Conservation (phyloP, 2,113 vertebrate species). For the Saimiri boliviensis region DNA sequence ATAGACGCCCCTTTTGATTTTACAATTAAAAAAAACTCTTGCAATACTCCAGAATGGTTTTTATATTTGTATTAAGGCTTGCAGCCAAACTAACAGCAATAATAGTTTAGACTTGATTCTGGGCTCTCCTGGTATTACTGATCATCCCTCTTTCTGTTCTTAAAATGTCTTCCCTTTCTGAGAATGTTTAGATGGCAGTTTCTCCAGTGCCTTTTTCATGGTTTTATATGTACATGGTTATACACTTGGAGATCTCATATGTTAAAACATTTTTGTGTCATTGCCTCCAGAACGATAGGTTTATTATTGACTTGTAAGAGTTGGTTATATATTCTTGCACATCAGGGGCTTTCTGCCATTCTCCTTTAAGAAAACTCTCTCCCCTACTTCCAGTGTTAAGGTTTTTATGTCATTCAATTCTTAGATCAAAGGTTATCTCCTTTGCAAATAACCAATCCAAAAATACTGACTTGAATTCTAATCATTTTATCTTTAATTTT, state of each 20-base stretch:
- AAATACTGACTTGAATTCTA: background rate
- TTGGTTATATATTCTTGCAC: background rate
- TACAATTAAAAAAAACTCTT: background rate
- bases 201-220: background rate
- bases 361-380: background rate
- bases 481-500: background rate
- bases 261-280: background rate
- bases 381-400: background rate
- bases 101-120: background rate
- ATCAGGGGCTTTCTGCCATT: background rate
- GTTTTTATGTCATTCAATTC: background rate
- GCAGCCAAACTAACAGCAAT: background rate
- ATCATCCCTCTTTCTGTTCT: background rate
- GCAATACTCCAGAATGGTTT: background rate
- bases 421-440: background rate
- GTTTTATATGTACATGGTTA: background rate
- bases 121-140: background rate
- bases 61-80: background rate
- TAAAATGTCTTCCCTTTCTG: background rate
- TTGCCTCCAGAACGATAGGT: background rate
- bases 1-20: background rate
- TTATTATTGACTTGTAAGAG: background rate
- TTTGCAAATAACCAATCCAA: background rate
- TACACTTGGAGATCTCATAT: background rate
- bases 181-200: background rate